These are phyloP conservation scores for Euwallacea similis DNA, from an alignment of 1,140 invertebrate genomes.

Conservation along the genomic window DNA sequence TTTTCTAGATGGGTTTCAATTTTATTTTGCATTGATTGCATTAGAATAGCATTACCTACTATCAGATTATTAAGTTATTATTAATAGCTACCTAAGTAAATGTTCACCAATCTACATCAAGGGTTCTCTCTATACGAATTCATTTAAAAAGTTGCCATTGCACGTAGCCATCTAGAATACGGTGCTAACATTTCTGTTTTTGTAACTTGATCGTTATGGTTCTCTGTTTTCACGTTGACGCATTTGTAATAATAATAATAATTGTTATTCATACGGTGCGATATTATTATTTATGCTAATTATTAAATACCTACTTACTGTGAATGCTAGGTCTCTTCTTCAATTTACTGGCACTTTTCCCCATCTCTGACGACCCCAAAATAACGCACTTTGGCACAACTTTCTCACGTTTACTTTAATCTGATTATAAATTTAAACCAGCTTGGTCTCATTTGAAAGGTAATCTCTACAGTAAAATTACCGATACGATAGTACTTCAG, in stretches of 20 bases:
- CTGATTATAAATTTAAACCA: neutral
- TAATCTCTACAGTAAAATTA: neutral
- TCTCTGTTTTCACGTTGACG: neutral
- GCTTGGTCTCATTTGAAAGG: neutral
- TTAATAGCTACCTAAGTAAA: no score
- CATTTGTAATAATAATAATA: neutral
- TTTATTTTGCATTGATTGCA: neutral
- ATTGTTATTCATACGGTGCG: neutral
- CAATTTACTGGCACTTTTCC: constrained; percentile 47
- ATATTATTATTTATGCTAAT: neutral
- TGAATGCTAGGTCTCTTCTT: constrained; percentile 43
- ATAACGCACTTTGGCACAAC: neutral
- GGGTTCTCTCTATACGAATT: neutral
- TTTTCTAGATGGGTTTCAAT: neutral
- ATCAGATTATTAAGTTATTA: neutral
- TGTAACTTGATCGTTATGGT: neutral
- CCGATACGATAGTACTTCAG: neutral
- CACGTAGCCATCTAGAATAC: neutral
- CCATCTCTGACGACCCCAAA: constrained; percentile 37
- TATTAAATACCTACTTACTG: constrained; percentile 33
- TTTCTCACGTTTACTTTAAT: neutral
- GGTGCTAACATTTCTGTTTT: neutral
- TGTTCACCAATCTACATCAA: neutral
- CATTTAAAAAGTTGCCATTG: neutral
- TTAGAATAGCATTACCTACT: no score